These are phyloP conservation scores for Drosophila asahinai DNA, from an alignment of 1,140 invertebrate species.

Conservation along the genomic window DNA sequence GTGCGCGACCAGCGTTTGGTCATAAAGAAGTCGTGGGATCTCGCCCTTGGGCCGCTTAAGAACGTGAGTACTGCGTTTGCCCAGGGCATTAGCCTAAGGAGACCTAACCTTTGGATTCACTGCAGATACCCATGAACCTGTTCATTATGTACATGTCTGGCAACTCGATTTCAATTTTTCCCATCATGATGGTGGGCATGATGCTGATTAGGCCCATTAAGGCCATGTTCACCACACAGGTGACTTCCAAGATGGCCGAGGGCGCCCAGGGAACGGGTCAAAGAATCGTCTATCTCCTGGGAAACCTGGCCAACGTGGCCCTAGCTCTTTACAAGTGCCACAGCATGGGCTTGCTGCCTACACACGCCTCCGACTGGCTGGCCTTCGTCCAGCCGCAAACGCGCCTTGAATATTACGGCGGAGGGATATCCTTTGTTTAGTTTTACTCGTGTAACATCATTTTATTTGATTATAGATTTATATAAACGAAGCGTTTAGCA, in stretches of 20 bases:
- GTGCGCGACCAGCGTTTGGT: slow-evolving; percentile 92
- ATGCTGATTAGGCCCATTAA: slow-evolving; percentile 98
- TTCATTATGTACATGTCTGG: slow-evolving; percentile 99
- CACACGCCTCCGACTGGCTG: slow-evolving; percentile 99
- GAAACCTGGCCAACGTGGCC: slow-evolving; percentile 96
- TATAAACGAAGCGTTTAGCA: slow-evolving; percentile 30
- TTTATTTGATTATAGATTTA: slow-evolving; percentile 68
- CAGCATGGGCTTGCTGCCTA: slow-evolving; percentile 98
- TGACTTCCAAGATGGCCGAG: slow-evolving; percentile 98
- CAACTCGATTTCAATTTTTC: slow-evolving; percentile 99
- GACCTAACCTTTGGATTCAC: slow-evolving; percentile 14
- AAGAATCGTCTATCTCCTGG: slow-evolving; percentile 97
- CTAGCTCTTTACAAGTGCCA: slow-evolving; percentile 99
- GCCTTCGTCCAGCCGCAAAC: slow-evolving; percentile 97
- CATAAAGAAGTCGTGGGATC: slow-evolving; percentile 98
- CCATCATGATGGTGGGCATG: slow-evolving; percentile 99
- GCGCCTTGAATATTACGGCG: slow-evolving; percentile 94
- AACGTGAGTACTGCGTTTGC: slow-evolving; percentile 39
- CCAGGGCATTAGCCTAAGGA: too few relatives aligned
- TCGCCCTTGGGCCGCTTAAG: slow-evolving; percentile 94
- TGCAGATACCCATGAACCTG: slow-evolving; percentile 96
- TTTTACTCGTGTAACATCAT: slow-evolving; percentile 18
- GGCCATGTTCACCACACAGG: slow-evolving; percentile 95
- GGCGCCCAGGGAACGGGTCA: slow-evolving; percentile 95
- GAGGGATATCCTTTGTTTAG: slow-evolving; percentile 90